Evolutionary conservation across 2,888 invertebrate species (phyloP).

Genomic region (Hemicrepidius hirtus): DNA sequence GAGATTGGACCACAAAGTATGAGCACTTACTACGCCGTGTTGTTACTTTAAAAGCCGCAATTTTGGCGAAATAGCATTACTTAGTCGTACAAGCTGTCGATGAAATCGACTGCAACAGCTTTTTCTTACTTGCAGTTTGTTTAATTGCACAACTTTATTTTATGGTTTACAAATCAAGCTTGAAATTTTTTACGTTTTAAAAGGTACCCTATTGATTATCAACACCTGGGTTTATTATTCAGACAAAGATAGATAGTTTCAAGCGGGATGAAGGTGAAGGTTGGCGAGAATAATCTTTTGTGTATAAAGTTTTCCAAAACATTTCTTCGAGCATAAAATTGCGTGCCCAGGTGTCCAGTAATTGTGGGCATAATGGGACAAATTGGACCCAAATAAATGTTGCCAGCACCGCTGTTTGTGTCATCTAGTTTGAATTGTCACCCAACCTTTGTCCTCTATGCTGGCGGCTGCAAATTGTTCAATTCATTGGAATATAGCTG

Average conservation of each 20-base stretch:
- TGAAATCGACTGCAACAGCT: slow-evolving; percentile 25
- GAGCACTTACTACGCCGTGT: slow-evolving; percentile 56
- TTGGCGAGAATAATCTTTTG: slow-evolving; percentile 36
- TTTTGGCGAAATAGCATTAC: slow-evolving; percentile 60
- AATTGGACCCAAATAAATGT: slow-evolving; percentile 65
- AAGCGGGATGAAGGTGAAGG: not conserved
- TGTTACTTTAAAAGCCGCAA: slow-evolving; percentile 63
- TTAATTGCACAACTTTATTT: not conserved
- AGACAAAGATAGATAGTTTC: not conserved
- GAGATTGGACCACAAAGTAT: slow-evolving; percentile 57
- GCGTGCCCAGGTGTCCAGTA: slow-evolving; percentile 63
- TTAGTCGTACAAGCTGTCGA: slow-evolving; percentile 47
- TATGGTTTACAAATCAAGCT: not conserved
- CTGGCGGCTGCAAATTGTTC: slow-evolving; percentile 57
- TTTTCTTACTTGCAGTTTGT: not conserved
- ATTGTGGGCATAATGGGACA: slow-evolving; percentile 68
- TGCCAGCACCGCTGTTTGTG: slow-evolving; percentile 45
- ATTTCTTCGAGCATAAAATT: slow-evolving; percentile 62
- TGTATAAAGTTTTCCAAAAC: slow-evolving; percentile 52
- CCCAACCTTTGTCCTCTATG: slow-evolving; percentile 46
- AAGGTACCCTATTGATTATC: slow-evolving; percentile 30
- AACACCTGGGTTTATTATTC: slow-evolving; percentile 43
- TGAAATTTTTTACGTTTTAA: slow-evolving; percentile 10
- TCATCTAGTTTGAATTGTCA: slow-evolving; percentile 53
- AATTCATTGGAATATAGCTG: slow-evolving; percentile 53